Percentiles rank a stretch among this genome's conserved stretches.
These are phyloP conservation scores for Vidua macroura DNA, from an alignment of 2,113 vertebrate species.

Conservation along the genomic window DNA sequence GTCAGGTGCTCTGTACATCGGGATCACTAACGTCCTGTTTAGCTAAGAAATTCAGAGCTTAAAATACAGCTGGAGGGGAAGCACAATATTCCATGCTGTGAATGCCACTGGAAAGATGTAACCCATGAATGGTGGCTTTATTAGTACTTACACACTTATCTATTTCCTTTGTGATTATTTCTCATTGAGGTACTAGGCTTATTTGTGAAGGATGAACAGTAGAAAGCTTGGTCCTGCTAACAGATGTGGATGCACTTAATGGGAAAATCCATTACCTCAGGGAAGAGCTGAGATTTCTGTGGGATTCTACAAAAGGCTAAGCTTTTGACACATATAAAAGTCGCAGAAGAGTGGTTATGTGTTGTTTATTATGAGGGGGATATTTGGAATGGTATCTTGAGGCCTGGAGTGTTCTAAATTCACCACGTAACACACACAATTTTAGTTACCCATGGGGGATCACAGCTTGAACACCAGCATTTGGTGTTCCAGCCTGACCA, in stretches of 20 bases:
- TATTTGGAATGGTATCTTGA: neutral
- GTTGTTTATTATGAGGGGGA: neutral
- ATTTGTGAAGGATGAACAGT: neutral
- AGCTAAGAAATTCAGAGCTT: neutral
- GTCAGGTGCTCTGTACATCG: neutral
- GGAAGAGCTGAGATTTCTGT: neutral
- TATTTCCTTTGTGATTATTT: neutral
- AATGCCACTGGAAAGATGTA: neutral
- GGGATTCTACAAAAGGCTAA: neutral
- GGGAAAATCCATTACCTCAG: neutral
- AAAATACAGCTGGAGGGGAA: neutral
- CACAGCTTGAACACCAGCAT: neutral
- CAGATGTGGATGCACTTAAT: neutral
- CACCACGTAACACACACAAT: fast-evolving
- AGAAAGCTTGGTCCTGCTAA: neutral
- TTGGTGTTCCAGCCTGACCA: neutral
- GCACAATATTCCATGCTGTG: neutral
- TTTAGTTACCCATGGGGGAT: neutral
- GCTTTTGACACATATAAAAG: neutral
- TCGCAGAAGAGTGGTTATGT: neutral
- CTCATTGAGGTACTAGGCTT: neutral
- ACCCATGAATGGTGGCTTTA: neutral
- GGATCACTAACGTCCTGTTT: neutral
- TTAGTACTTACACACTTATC: neutral
- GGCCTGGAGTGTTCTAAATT: neutral